Evolutionary conservation across 2,888 invertebrate genomes (phyloP).

Genomic region (Cephus rjabovi): DNA sequence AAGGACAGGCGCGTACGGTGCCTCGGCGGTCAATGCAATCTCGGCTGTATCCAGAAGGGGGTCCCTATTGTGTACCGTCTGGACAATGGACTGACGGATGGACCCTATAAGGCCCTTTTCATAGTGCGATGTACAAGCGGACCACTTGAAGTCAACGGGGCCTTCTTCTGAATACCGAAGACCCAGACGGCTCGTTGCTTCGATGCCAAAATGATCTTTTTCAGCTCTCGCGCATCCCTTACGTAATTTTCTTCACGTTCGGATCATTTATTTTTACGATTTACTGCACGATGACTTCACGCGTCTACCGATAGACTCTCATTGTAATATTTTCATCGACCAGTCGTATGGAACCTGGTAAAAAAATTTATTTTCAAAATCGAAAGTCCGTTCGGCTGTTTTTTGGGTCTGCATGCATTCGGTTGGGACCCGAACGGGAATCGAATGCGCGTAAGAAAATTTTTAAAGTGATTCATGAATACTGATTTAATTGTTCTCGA

Average conservation of each 20-base stretch:
- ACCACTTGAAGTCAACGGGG: conserved; percentile 54
- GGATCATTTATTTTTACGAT: background rate
- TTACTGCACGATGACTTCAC: background rate
- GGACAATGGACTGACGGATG: conserved; percentile 48
- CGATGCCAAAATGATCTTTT: conserved; percentile 51
- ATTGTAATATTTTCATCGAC: background rate
- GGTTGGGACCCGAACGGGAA: background rate
- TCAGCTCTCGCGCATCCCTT: conserved; percentile 28
- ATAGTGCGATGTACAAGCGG: conserved; percentile 46
- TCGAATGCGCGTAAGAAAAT: background rate
- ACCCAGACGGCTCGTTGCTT: conserved; percentile 38
- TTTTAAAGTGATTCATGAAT: background rate
- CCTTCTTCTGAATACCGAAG: conserved; percentile 37
- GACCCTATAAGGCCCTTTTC: conserved; percentile 37
- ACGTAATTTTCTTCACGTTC: background rate
- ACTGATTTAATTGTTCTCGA: background rate
- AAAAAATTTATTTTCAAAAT: background rate
- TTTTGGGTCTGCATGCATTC: background rate
- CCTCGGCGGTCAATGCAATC: background rate
- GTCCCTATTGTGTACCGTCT: conserved; percentile 38
- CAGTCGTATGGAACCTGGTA: background rate
- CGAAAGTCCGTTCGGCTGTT: background rate
- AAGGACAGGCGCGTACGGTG: background rate
- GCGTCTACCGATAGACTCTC: background rate
- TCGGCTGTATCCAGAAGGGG: conserved; percentile 40